Evolutionary conservation across 2,888 invertebrate genomes (phyloP), one percentile per base, ranked within the genome.

Genomic region (Philereme vetulata): DNA sequence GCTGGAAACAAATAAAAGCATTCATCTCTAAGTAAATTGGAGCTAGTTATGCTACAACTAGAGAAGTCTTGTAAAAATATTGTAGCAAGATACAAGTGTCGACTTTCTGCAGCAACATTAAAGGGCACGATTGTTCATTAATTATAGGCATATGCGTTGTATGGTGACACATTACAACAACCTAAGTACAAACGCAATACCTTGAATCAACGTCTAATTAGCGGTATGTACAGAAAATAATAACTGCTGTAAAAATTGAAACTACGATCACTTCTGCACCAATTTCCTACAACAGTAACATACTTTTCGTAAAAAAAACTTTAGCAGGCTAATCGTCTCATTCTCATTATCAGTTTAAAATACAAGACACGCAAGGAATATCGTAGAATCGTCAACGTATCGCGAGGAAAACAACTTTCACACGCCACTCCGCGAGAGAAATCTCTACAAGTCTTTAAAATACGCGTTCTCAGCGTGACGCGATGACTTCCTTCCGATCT

Each of bases 1-100:
- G 82, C 97, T 97, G 93, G 44, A 94, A 92, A 67, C 9, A 68
- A 58, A 67, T n/a, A 69, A 68, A 62, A 38, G 21, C n/a, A 21
- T 21, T 1, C 21, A 21, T 21, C 21, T 21, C 21, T 21, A 21
- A 21, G 21, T 21, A 21, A 21, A 21, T 21, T 21, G 21, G 2
- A 21, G 21, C 21, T 21, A 21, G 1, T 21, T 21, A 1, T 21
- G 21, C 6, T 11, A 7, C 21, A 21, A 21, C 44, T 21, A 44
- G n/a, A 36, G 5, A 36, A 36, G 36, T 36, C 21, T 21, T 21
- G 21, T 21, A 21, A 21, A 21, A 21, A 21, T 21, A 21, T 2
- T 21, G 21, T 21, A 21, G 21, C 21, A 21, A n/a, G n/a, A n/a
- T n/a, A n/a, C n/a, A n/a, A 21, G 21, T 21, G 1, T 21, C 21